These are phyloP conservation scores for Cantharis nigra DNA, from an alignment of 2,888 invertebrate species.

Conservation along the genomic window DNA sequence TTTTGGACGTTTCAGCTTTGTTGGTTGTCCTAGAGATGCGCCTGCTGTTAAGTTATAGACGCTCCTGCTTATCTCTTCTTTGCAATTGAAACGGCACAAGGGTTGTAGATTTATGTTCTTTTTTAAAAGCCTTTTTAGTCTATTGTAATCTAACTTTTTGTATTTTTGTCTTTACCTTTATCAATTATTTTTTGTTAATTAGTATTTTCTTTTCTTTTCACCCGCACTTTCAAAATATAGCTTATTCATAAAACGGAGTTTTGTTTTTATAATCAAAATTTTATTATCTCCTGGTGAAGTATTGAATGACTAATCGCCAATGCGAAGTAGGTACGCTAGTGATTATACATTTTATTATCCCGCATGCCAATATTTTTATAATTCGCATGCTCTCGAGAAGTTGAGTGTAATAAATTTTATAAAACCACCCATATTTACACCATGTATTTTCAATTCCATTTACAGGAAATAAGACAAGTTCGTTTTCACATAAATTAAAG, in stretches of 20 bases:
- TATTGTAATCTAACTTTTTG: slow-evolving; percentile 3
- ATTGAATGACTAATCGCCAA: background rate
- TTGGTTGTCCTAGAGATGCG: slow-evolving; percentile 23
- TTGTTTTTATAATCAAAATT: too few species aligned
- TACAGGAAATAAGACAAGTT: slow-evolving; percentile 42
- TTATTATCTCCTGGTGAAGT: background rate
- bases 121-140: slow-evolving; percentile 1
- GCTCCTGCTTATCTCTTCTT: slow-evolving; percentile 30
- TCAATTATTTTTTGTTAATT: background rate
- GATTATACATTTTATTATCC: slow-evolving; percentile 10
- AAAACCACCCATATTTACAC: slow-evolving; percentile 24
- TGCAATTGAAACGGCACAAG: slow-evolving; percentile 30
- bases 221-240: too few species aligned
- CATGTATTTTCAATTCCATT: slow-evolving; percentile 36
- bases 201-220: too few species aligned
- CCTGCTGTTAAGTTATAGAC: slow-evolving; percentile 27
- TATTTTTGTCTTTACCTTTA: background rate
- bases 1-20: slow-evolving; percentile 37
- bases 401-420: slow-evolving; percentile 22
- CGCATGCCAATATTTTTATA: slow-evolving; percentile 15
- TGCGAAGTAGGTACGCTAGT: background rate
- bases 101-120: slow-evolving; percentile 22
- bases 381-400: slow-evolving; percentile 4
- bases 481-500: slow-evolving; percentile 34
- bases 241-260: too few species aligned